These are phyloP conservation scores for Sarcophaga rosellei DNA, from an alignment of 2,888 invertebrate genomes.

Conservation along the genomic window DNA sequence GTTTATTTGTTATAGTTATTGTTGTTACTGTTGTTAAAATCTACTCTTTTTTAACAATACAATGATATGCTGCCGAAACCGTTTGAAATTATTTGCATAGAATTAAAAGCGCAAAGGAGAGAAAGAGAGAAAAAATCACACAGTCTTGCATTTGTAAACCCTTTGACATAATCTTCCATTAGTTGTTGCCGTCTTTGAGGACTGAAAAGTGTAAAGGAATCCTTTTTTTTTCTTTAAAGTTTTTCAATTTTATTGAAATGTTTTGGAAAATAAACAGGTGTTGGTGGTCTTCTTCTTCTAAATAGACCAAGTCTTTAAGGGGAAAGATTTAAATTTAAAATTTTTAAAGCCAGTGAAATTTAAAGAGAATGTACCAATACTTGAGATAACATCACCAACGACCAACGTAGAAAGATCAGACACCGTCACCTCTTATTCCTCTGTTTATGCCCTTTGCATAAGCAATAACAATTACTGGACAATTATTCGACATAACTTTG, in stretches of 20 bases:
- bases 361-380: too few relatives aligned
- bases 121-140: not conserved
- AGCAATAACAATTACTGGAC: too few relatives aligned
- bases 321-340: too few relatives aligned
- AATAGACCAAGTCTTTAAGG: too few relatives aligned
- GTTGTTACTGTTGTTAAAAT: constrained; percentile 26
- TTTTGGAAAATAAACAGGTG: too few relatives aligned
- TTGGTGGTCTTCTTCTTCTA: not conserved
- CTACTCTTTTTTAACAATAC: constrained; percentile 13
- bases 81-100: constrained; percentile 59
- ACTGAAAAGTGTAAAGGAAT: constrained; percentile 39
- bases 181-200: not conserved
- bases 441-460: too few relatives aligned
- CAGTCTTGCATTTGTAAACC: not conserved
- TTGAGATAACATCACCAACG: too few relatives aligned
- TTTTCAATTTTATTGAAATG: not conserved
- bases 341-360: too few relatives aligned
- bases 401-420: too few relatives aligned
- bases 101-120: not conserved
- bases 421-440: too few relatives aligned
- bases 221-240: constrained; percentile 30
- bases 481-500: too few relatives aligned
- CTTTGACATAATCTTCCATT: not conserved
- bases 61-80: constrained; percentile 57
- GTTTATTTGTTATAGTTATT: constrained; percentile 30